phyloP scores from a whole-genome alignment of 1,140 invertebrate species.

The Andrena cerasifolii region DNA sequence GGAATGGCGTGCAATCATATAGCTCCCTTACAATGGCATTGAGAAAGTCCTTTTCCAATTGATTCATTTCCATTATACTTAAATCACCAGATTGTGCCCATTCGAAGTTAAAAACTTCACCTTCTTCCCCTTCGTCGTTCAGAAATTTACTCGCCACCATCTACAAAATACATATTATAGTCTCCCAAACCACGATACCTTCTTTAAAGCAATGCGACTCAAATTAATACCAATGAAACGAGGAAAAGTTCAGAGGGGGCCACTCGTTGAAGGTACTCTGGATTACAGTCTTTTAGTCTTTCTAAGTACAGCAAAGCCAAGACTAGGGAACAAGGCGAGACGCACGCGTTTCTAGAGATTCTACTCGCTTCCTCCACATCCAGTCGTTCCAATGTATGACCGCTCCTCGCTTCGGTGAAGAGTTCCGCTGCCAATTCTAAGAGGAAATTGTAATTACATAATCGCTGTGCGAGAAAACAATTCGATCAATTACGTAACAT shows the following conservation, averaged over 20 bases:
- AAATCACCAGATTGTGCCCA: constrained; percentile 93
- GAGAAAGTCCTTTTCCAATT: constrained; percentile 94
- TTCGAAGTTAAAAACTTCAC: constrained; percentile 93
- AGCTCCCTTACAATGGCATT: constrained; percentile 90
- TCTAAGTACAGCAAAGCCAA: constrained; percentile 94
- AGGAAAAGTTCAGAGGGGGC: constrained; percentile 95
- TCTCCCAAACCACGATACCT: too few species aligned
- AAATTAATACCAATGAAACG: constrained; percentile 90
- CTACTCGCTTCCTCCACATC: constrained; percentile 90
- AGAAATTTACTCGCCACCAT: constrained; percentile 98
- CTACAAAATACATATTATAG: constrained; percentile 83
- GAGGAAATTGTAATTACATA: constrained; percentile 66
- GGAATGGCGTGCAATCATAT: neutral
- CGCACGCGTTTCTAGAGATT: constrained; percentile 90
- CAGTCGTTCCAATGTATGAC: constrained; percentile 89
- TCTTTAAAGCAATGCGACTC: too few species aligned
- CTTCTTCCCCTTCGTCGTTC: constrained; percentile 94
- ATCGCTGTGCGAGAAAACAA: constrained; percentile 4
- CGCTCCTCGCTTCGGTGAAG: constrained; percentile 88
- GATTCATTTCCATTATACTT: constrained; percentile 89
- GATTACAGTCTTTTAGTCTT: constrained; percentile 90
- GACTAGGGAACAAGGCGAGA: constrained; percentile 92
- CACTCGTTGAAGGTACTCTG: constrained; percentile 90
- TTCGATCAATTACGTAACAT: constrained; percentile 4
- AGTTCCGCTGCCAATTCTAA: constrained; percentile 92